phyloP scores from a whole-genome alignment of 2,113 vertebrate species.

The Steatornis caripensis region DNA sequence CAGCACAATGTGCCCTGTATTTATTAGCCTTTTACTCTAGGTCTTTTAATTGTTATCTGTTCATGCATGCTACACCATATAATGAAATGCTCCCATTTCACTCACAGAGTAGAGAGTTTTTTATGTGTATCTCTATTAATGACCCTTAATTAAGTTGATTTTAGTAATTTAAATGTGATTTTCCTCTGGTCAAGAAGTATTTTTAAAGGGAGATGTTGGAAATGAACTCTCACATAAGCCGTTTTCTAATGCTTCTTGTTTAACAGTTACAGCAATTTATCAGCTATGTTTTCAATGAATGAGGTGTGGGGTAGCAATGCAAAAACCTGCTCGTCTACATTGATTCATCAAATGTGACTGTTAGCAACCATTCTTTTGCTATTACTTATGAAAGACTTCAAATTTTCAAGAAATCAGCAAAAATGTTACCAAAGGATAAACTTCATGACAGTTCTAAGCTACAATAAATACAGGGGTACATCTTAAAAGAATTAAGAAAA shows the following conservation, averaged over 20 bases:
- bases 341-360: not conserved
- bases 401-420: conserved; percentile 31
- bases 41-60: conserved; percentile 81
- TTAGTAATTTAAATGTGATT: conserved; percentile 74
- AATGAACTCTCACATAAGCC: conserved; percentile 59
- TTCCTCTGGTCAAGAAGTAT: conserved; percentile 76
- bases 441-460: not conserved
- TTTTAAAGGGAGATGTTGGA: conserved; percentile 56
- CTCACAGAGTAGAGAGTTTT: conserved; percentile 62
- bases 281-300: conserved; percentile 41
- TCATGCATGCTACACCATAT: conserved; percentile 66
- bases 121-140: conserved; percentile 73
- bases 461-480: conserved; percentile 11
- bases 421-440: conserved; percentile 29
- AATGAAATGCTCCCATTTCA: conserved; percentile 79
- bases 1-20: conserved; percentile 59
- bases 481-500: conserved; percentile 32
- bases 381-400: conserved; percentile 19
- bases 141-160: conserved; percentile 80
- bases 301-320: not conserved
- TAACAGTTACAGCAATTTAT: conserved; percentile 57
- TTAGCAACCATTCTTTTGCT: not conserved
- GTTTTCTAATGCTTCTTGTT: conserved; percentile 57
- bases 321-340: conserved; percentile 5
- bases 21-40: conserved; percentile 78